Percentiles rank a stretch among this genome's conserved stretches.
Conservation (phyloP, 53 echinoderm and acorn worm species). For the Zoroaster sp. region DNA sequence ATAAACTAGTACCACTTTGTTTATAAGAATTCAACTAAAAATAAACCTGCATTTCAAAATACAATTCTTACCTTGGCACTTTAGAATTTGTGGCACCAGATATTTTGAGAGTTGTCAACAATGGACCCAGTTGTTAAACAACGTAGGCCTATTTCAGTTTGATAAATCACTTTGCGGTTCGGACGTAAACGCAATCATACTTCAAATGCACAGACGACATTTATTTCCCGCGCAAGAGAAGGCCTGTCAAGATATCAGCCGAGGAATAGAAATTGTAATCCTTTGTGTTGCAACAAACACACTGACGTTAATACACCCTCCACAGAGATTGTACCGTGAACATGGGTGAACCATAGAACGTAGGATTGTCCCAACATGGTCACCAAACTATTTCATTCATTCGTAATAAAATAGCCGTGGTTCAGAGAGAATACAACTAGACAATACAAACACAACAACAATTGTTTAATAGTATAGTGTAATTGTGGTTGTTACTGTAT, state of each 20-base stretch:
- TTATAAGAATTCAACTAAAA: neutral
- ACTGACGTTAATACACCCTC: too few relatives aligned
- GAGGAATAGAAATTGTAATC: neutral
- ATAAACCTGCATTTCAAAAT: neutral
- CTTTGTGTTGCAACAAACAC: neutral
- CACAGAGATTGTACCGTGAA: neutral
- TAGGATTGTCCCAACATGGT: neutral
- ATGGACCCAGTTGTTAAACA: neutral
- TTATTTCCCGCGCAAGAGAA: neutral
- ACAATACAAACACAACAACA: neutral
- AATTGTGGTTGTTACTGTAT: too few relatives aligned
- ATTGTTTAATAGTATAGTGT: neutral
- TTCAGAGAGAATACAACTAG: neutral
- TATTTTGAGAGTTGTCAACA: neutral
- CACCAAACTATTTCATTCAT: neutral
- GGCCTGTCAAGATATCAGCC: neutral
- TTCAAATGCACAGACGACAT: neutral
- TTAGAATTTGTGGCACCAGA: neutral
- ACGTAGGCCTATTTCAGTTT: neutral
- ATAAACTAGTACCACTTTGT: neutral
- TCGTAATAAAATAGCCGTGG: neutral
- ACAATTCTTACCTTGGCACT: neutral
- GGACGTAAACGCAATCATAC: neutral
- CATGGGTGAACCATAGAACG: neutral
- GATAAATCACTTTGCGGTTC: neutral